phyloP scores from a whole-genome alignment of 2,113 vertebrate genomes.

The Ceyx cyanopectus region DNA sequence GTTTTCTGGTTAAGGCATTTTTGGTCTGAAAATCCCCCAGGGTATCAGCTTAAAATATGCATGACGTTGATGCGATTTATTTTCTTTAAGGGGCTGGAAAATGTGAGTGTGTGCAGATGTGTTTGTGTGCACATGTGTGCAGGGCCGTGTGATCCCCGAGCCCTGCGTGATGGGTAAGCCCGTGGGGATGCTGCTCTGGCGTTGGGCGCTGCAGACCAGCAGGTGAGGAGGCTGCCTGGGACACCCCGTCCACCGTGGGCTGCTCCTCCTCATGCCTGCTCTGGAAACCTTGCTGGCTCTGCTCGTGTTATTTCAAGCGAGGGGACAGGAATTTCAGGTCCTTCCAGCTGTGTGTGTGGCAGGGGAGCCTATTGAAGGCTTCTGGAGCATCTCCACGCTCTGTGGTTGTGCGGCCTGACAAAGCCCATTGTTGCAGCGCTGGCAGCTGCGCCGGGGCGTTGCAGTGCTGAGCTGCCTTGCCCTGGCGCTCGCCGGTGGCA shows the following conservation, averaged over 20 bases:
- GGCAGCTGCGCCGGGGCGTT: neutral
- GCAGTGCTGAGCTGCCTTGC: neutral
- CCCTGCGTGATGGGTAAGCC: neutral
- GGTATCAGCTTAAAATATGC: slow-evolving; percentile 62
- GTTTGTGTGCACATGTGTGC: neutral
- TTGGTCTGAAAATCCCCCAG: slow-evolving; percentile 50
- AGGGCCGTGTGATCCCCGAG: neutral
- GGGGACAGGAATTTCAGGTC: neutral
- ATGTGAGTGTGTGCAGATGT: slow-evolving; percentile 59
- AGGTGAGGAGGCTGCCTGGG: neutral
- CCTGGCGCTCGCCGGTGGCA: neutral
- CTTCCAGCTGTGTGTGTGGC: neutral
- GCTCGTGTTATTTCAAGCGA: rapidly evolving
- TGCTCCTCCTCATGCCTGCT: rapidly evolving
- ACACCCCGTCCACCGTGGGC: rapidly evolving
- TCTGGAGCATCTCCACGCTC: neutral
- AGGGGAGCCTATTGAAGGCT: neutral
- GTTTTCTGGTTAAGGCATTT: slow-evolving; percentile 68
- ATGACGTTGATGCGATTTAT: slow-evolving; percentile 39
- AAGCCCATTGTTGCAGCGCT: neutral
- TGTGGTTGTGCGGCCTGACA: neutral
- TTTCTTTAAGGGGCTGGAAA: slow-evolving; percentile 62
- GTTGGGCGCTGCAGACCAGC: neutral
- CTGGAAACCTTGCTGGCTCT: neutral
- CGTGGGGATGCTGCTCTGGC: rapidly evolving